Percentiles rank a stretch among this genome's conserved stretches.
phyloP scores from a whole-genome alignment of 2,888 invertebrate species.

The Agrotis exclamationis region DNA sequence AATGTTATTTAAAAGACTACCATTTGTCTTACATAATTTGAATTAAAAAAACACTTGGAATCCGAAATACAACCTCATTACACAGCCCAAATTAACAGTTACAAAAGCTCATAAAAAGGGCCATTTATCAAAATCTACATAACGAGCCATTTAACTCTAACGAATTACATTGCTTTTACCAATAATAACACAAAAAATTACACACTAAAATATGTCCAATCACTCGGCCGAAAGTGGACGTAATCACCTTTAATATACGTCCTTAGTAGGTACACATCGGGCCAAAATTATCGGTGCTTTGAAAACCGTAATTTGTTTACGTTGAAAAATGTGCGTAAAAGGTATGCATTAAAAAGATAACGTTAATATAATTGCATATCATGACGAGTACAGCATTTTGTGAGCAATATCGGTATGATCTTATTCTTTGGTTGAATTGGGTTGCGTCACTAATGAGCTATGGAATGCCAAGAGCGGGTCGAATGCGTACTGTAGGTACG shows the following conservation, averaged over 20 bases:
- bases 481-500: slow-evolving; percentile 27
- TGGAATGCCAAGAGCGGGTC: slow-evolving; percentile 50
- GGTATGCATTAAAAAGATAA: slow-evolving; percentile 66
- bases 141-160: slow-evolving; percentile 67
- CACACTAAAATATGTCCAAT: slow-evolving; percentile 85
- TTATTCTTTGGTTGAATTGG: slow-evolving; percentile 36
- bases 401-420: slow-evolving; percentile 58
- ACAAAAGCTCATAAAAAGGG: slow-evolving; percentile 30
- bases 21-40: not conserved
- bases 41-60: slow-evolving; percentile 1
- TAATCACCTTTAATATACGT: slow-evolving; percentile 84
- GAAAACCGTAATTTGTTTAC: slow-evolving; percentile 85
- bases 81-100: slow-evolving; percentile 26
- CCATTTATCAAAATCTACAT: slow-evolving; percentile 56
- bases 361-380: slow-evolving; percentile 63
- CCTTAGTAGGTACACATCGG: slow-evolving; percentile 77
- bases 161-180: slow-evolving; percentile 82
- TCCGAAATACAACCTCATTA: slow-evolving; percentile 8
- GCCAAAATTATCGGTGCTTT: slow-evolving; percentile 81
- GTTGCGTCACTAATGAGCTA: slow-evolving; percentile 56
- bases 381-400: slow-evolving; percentile 63
- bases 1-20: not conserved
- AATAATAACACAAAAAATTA: slow-evolving; percentile 85
- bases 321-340: slow-evolving; percentile 69
- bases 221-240: slow-evolving; percentile 82